A percentile compares a stretch with the other conserved stretches of the same genome.
These are phyloP conservation scores for Lasius platythorax DNA, from an alignment of 2,888 invertebrate species.

Conservation along the genomic window DNA sequence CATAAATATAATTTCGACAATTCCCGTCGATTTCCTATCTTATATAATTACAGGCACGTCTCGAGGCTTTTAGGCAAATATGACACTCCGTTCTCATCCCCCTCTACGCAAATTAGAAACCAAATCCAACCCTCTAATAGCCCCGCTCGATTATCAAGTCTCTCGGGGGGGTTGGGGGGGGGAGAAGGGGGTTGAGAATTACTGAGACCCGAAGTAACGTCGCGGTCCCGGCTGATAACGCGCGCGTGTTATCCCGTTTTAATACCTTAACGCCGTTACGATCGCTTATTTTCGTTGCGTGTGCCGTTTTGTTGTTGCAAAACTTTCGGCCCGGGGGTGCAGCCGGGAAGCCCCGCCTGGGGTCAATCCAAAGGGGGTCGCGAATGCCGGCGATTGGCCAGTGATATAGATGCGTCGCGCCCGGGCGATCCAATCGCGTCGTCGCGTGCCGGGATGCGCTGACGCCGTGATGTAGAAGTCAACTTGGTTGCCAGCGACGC, in stretches of 20 bases:
- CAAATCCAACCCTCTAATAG: not conserved
- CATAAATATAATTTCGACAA: not conserved
- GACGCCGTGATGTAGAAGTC: conserved; percentile 83
- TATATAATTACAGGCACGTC: not conserved
- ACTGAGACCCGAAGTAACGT: not conserved
- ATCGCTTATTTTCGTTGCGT: conserved; percentile 60
- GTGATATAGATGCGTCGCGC: conserved; percentile 87
- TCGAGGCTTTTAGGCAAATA: not conserved
- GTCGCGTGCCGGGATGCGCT: conserved; percentile 86
- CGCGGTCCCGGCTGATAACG: not conserved
- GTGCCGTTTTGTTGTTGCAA: conserved; percentile 68
- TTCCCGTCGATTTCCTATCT: not conserved
- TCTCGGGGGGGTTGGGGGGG: not conserved
- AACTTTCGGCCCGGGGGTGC: conserved; percentile 54
- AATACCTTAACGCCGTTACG: conserved; percentile 63
- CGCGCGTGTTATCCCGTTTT: conserved; percentile 33
- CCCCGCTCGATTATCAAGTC: not conserved
- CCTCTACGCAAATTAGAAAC: not conserved
- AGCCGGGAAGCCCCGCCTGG: conserved; percentile 82
- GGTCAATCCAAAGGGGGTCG: conserved; percentile 82
- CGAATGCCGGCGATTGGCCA: conserved; percentile 77
- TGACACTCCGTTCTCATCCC: not conserved
- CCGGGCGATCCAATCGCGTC: conserved; percentile 82
- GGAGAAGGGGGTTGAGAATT: no score
- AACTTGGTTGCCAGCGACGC: conserved; percentile 59